phyloP scores from a whole-genome alignment of 1,140 invertebrate genomes.

The Lordiphosa mommai region DNA sequence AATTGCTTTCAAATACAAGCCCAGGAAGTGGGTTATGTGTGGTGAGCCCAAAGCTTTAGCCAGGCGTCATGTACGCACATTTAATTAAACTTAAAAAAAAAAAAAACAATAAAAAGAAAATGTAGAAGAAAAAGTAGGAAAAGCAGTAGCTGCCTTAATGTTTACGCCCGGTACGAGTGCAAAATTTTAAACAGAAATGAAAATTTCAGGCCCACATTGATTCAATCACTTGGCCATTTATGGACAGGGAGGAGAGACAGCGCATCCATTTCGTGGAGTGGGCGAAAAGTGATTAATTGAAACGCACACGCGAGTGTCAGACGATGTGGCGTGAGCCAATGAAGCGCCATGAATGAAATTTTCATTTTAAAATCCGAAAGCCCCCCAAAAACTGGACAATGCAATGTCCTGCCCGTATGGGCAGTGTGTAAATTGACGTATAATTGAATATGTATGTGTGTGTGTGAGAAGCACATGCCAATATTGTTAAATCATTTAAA shows the following conservation, averaged over 20 bases:
- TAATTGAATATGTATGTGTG: constrained; percentile 51
- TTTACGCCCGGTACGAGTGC: constrained; percentile 37
- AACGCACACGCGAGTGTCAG: constrained; percentile 44
- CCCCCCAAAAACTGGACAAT: constrained; percentile 25
- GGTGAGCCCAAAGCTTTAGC: not conserved
- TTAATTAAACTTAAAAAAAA: constrained; percentile 68
- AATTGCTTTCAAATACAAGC: constrained; percentile 68
- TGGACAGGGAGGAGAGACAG: not conserved
- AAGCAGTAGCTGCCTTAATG: constrained; percentile 15
- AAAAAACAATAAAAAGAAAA: constrained; percentile 2
- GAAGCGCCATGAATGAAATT: constrained; percentile 48
- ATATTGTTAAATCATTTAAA: not conserved
- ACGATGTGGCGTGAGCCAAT: constrained; percentile 44
- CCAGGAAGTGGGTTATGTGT: constrained; percentile 23
- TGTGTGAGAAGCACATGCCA: constrained; percentile 1
- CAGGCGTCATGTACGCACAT: constrained; percentile 47
- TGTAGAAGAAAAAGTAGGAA: not conserved
- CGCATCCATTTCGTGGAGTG: not conserved
- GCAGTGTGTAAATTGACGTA: constrained; percentile 45
- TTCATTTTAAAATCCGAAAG: constrained; percentile 27
- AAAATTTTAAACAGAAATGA: constrained; percentile 35
- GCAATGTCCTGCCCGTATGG: too few relatives aligned
- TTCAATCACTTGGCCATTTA: constrained; percentile 18
- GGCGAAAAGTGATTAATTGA: constrained; percentile 56
- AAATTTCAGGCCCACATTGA: constrained; percentile 28